Base-by-base conservation (phyloP, 2,113 vertebrate genomes). In the Spheniscus mendiculus region DNA sequence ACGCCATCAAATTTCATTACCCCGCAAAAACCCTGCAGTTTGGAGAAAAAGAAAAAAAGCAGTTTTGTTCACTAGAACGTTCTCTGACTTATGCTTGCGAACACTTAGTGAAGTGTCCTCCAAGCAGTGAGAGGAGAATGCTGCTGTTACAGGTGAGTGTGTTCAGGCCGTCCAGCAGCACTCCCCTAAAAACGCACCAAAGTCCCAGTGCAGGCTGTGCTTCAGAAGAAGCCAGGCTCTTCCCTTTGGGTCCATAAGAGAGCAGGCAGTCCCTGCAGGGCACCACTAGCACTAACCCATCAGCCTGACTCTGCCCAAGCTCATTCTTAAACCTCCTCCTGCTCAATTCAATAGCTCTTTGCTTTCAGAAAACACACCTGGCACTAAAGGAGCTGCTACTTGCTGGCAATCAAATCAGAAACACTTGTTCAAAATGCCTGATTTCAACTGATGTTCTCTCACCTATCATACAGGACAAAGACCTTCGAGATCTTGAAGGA, bases 111-210 rank as follows among this genome's bases (percentile, higher is more conserved):
- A 86, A 72, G 59, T 3, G 9, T 27, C 55, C 38, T 63, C 56
- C 47, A 55, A 27, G 29, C 44, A 49, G 13, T 0, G 42, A 36
- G 59, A 93, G 18, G 10, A 89, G 25, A 61, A 65, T 2, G 10
- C 29, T 83, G 62, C 49, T 56, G 27, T 49, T 11, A 52, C 10
- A 80, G 19, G 22, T 4, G 25, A 11, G 38, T 5, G 5, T 6
- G 11, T 9, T 38, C 50, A 65, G 49, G 62, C 23, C 8, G 3
- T 4, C 10, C 47, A 77, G n/a, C 53, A 82, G 38, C 52, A 63
- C 4, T 42, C 16, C 62, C 42, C 36, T 29, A 27, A 58, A 62
- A 44, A 13, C 0, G 1, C 47, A 42, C 12, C 0, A 0, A 30
- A 82, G 21, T 12, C 18, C 36, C 36, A 22, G 55, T 3, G 17